Evolutionary conservation across 2,888 invertebrate genomes (phyloP).

Genomic region (Serrognathus titanus): DNA sequence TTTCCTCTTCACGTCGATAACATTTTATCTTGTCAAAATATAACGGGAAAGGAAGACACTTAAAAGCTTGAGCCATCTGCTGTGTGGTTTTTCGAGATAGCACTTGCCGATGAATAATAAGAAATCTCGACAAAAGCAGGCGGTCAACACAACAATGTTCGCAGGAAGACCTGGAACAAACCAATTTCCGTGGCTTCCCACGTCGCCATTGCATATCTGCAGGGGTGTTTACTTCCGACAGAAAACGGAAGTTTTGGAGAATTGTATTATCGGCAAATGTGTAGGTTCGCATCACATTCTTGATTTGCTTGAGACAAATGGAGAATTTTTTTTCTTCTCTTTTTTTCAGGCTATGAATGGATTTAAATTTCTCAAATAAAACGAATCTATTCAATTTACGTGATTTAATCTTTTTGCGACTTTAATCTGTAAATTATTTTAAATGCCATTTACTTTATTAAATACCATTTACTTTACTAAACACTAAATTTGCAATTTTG

Average conservation of each 20-base stretch:
- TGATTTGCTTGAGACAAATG: too few relatives aligned
- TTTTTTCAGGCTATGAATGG: too few relatives aligned
- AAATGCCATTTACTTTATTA: too few relatives aligned
- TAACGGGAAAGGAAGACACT: not conserved
- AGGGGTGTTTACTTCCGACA: slow-evolving; percentile 6
- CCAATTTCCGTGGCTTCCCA: slow-evolving; percentile 3
- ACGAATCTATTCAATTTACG: too few relatives aligned
- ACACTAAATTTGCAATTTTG: too few relatives aligned
- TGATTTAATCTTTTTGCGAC: too few relatives aligned
- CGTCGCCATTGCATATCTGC: not conserved
- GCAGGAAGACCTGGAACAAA: slow-evolving; percentile 1
- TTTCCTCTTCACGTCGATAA: not conserved
- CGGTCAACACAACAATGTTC: slow-evolving; percentile 1
- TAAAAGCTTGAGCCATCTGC: not conserved
- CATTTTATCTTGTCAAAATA: not conserved
- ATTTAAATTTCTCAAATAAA: too few relatives aligned
- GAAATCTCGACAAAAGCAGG: not conserved
- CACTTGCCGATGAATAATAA: not conserved
- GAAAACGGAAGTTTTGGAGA: slow-evolving; percentile 2
- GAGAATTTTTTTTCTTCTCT: too few relatives aligned
- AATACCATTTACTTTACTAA: too few relatives aligned
- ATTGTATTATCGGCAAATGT: not conserved
- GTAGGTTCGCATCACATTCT: not conserved
- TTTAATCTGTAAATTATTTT: too few relatives aligned
- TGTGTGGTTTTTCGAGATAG: not conserved